Conservation (phyloP, 2,113 vertebrate genomes). For the Micronisus gabar region DNA sequence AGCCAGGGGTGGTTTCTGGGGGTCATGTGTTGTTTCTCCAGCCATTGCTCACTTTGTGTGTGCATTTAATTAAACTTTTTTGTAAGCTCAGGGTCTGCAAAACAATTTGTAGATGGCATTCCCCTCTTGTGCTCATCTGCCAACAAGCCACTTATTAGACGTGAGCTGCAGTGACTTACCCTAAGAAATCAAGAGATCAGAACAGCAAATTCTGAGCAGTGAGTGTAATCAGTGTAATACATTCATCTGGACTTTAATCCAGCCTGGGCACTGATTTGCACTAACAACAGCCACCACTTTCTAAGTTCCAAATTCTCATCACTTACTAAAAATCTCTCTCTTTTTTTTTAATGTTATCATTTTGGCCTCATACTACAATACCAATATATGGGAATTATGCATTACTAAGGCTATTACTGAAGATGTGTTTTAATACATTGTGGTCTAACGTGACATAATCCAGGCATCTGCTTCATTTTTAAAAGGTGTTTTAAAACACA, state of each 20-base stretch:
- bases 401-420: not conserved
- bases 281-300: not conserved
- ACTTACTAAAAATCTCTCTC: not conserved
- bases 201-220: not conserved
- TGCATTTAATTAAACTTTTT: not conserved
- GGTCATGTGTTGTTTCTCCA: not conserved
- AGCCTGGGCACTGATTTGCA: not conserved
- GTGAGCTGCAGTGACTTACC: not conserved
- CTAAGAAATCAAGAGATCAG: not conserved
- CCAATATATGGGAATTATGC: not conserved
- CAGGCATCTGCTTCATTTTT: not conserved
- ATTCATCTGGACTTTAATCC: not conserved
- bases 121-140: not conserved
- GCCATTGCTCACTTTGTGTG: not conserved
- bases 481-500: not conserved
- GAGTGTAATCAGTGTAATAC: not conserved
- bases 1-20: not conserved
- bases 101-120: not conserved
- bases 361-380: not conserved
- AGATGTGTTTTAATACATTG: not conserved
- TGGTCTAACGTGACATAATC: not conserved
- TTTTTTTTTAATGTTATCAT: not conserved
- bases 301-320: not conserved
- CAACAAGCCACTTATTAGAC: not conserved
- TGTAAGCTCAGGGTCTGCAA: not conserved